Conservation (phyloP, 2,888 invertebrate species). For the Machimus rusticus region DNA sequence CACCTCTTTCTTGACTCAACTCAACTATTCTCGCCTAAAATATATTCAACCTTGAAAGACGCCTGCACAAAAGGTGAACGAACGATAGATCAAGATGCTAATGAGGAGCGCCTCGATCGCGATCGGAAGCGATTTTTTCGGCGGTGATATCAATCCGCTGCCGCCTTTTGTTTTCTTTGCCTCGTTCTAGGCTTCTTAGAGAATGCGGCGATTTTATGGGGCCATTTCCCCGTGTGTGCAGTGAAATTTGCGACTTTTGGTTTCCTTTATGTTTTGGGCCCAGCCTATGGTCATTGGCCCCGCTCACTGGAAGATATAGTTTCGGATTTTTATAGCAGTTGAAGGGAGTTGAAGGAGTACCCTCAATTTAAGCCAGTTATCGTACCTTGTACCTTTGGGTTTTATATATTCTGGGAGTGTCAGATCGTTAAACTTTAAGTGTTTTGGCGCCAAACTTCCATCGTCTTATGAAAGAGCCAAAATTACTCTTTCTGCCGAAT, state of each 20-base stretch:
- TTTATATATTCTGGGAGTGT: background rate
- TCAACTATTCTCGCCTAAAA: conserved; percentile 32
- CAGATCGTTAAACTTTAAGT: background rate
- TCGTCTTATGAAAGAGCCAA: background rate
- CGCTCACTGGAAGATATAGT: background rate
- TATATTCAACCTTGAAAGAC: conserved; percentile 25
- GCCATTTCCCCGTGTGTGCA: background rate
- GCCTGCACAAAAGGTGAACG: conserved; percentile 18
- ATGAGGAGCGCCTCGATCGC: background rate
- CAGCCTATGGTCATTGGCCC: background rate
- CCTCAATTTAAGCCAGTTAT: background rate
- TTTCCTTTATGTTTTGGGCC: background rate
- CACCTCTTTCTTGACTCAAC: conserved; percentile 32
- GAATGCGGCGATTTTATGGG: background rate
- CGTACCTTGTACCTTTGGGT: background rate
- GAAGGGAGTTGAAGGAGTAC: background rate
- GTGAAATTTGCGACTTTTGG: conserved; percentile 1
- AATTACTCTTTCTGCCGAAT: background rate
- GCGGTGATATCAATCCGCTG: background rate
- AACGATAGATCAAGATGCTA: conserved; percentile 12
- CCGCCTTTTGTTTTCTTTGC: background rate
- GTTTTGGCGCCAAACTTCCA: conserved; percentile 3
- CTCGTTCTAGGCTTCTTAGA: background rate
- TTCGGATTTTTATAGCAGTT: background rate
- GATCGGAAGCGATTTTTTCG: conserved; percentile 16